Evolutionary conservation across 2,113 vertebrate genomes (phyloP).

Genomic region (Rana temporaria): DNA sequence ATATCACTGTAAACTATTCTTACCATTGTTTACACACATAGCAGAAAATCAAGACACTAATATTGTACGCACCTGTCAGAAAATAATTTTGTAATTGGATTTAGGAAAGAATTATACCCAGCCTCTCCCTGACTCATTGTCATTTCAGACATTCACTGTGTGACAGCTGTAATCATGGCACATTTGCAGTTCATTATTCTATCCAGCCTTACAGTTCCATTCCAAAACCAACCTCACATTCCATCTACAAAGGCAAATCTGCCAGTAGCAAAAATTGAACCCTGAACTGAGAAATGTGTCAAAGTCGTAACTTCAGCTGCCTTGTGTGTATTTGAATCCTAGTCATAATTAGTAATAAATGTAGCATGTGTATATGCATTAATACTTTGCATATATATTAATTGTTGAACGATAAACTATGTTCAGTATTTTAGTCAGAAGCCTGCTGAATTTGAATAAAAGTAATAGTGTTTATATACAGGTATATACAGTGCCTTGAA

Average conservation of each 20-base stretch:
- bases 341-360: too few species aligned
- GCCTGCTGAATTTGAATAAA: too few species aligned
- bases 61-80: not conserved
- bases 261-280: conserved; percentile 42
- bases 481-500: too few species aligned
- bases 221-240: conserved; percentile 64
- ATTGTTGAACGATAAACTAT: too few species aligned
- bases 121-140: not conserved
- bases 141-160: not conserved
- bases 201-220: conserved; percentile 23
- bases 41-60: not conserved
- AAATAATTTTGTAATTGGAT: not conserved
- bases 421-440: too few species aligned
- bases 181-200: conserved; percentile 59
- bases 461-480: too few species aligned
- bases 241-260: conserved; percentile 52
- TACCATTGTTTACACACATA: not conserved
- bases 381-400: too few species aligned
- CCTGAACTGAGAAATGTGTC: conserved; percentile 23
- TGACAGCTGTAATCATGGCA: conserved; percentile 41
- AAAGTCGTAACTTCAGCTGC: not conserved
- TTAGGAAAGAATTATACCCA: not conserved
- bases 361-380: too few species aligned
- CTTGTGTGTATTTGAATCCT: not conserved
- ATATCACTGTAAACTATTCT: not conserved